Conservation (phyloP, 2,888 invertebrate genomes). For the Hypena proboscidalis region DNA sequence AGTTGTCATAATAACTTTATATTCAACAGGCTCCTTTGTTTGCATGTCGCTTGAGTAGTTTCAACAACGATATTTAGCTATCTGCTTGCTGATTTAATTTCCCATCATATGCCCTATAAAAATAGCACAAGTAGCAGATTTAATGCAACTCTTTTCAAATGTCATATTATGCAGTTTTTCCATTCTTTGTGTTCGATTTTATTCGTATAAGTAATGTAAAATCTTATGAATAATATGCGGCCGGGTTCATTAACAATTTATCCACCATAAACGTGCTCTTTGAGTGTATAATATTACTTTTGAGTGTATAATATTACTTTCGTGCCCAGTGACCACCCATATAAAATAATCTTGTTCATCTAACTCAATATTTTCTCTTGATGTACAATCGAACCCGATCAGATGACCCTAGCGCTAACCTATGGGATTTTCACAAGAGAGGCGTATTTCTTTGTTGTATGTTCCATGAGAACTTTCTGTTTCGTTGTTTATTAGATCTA, state of each 20-base stretch:
- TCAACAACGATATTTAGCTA: slow-evolving; percentile 30
- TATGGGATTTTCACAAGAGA: slow-evolving; percentile 59
- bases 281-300: slow-evolving; percentile 37
- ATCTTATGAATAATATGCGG: slow-evolving; percentile 20
- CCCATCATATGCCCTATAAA: slow-evolving; percentile 43
- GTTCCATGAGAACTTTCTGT: slow-evolving; percentile 41
- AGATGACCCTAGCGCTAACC: slow-evolving; percentile 66
- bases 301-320: slow-evolving; percentile 38
- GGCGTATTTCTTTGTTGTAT: slow-evolving; percentile 43
- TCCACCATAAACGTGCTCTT: slow-evolving; percentile 20
- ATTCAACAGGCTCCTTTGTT: slow-evolving; percentile 48
- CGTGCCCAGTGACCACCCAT: slow-evolving; percentile 43
- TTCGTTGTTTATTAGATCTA: slow-evolving; percentile 24
- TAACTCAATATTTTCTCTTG: slow-evolving; percentile 74
- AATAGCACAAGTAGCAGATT: slow-evolving; percentile 40
- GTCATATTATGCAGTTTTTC: slow-evolving; percentile 33
- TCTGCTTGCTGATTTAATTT: slow-evolving; percentile 55
- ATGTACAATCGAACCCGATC: slow-evolving; percentile 71
- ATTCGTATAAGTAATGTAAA: slow-evolving; percentile 26
- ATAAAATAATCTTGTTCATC: slow-evolving; percentile 63
- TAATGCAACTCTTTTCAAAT: slow-evolving; percentile 37
- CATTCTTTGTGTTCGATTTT: slow-evolving; percentile 24
- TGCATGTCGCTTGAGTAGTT: slow-evolving; percentile 37
- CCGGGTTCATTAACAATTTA: slow-evolving; percentile 23
- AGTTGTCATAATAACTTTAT: slow-evolving; percentile 43